phyloP scores from a whole-genome alignment of 1,140 invertebrate species.

The Drosophila nasuta region DNA sequence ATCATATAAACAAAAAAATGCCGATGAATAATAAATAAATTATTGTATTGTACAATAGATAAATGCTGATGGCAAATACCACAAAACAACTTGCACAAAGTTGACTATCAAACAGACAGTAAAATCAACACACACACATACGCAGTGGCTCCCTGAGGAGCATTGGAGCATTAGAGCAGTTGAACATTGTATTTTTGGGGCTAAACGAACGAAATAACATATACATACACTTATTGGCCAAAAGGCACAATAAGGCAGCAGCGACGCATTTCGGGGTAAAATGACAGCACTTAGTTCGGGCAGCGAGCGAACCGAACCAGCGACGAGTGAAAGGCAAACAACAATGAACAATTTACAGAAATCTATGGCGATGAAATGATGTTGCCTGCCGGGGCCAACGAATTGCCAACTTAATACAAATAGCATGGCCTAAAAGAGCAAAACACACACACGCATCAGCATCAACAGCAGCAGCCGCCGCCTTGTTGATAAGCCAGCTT shows the following conservation, averaged over 20 bases:
- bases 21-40: slow-evolving; percentile 27
- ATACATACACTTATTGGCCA: slow-evolving; percentile 3
- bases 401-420: slow-evolving; percentile 7
- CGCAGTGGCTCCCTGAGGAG: slow-evolving; percentile 7
- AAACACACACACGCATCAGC: not conserved
- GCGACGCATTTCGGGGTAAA: not conserved
- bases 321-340: slow-evolving; percentile 62
- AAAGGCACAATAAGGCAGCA: slow-evolving; percentile 7
- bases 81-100: not conserved
- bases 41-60: not conserved
- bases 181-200: slow-evolving; percentile 1
- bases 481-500: slow-evolving; percentile 17
- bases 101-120: not conserved
- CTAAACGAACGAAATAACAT: not conserved
- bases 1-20: slow-evolving; percentile 25
- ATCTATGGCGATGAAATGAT: slow-evolving; percentile 36
- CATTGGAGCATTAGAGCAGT: not conserved
- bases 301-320: slow-evolving; percentile 34
- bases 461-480: too few species aligned
- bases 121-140: slow-evolving; percentile 4
- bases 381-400: slow-evolving; percentile 1
- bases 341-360: slow-evolving; percentile 58
- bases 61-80: slow-evolving; percentile 15
- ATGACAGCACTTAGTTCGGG: slow-evolving; percentile 55
- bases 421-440: slow-evolving; percentile 30